Evolutionary conservation across 92 coral and sea anemone species (phyloP).

Genomic region (Parazoanthus swiftii): DNA sequence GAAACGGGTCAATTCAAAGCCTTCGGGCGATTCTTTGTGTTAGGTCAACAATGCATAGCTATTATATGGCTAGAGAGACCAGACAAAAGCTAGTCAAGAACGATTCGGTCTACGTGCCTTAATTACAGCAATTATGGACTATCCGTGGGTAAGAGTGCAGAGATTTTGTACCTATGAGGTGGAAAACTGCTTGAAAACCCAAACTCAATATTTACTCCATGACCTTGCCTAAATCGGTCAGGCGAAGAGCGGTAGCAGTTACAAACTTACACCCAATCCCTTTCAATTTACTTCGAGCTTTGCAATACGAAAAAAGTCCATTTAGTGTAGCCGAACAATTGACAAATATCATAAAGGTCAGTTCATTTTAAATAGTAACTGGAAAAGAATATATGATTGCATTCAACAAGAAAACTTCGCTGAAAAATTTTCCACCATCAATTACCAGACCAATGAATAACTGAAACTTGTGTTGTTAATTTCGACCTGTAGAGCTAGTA

Average conservation of each 20-base stretch:
- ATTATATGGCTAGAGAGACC: neutral
- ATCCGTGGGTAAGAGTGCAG: neutral
- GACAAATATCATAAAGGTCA: too few relatives aligned
- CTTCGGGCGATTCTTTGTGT: conserved; percentile 10
- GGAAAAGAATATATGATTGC: too few relatives aligned
- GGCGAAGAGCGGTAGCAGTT: neutral
- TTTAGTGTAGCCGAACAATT: too few relatives aligned
- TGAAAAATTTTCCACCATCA: too few relatives aligned
- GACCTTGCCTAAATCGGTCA: neutral
- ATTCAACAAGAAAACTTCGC: too few relatives aligned
- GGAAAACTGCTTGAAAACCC: neutral
- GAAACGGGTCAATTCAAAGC: conserved; percentile 3
- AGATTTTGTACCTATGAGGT: neutral
- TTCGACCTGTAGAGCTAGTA: neutral
- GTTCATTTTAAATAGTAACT: too few relatives aligned
- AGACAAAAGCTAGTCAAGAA: neutral
- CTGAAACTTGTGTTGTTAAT: neutral
- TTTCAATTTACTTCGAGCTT: neutral
- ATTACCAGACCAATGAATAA: too few relatives aligned
- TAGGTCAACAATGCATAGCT: neutral
- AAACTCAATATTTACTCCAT: neutral
- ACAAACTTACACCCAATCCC: too few relatives aligned
- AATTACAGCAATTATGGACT: neutral
- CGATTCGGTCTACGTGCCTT: neutral
- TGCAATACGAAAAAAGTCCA: too few relatives aligned